Percentiles rank a stretch among this genome's conserved stretches.
Conservation (phyloP, 64 coral and sea anemone genomes). For the Anthopleura sola region DNA sequence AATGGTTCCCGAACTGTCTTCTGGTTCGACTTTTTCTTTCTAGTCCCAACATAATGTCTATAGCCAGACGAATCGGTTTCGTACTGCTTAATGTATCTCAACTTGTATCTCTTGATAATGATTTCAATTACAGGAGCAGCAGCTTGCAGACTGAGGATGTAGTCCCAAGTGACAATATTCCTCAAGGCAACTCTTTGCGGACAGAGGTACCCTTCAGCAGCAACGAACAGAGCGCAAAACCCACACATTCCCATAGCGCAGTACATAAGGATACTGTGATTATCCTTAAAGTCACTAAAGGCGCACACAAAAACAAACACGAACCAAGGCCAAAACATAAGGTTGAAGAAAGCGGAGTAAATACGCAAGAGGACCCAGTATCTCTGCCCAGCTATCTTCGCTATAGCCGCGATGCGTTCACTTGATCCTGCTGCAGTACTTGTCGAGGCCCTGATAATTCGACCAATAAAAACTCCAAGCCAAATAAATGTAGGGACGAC, state of each 20-base stretch:
- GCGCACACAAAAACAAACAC: slow-evolving; percentile 5
- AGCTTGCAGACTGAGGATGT: slow-evolving; percentile 20
- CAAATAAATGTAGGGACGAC: slow-evolving; percentile 39
- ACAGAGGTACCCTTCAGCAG: slow-evolving; percentile 29
- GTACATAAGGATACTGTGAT: slow-evolving; percentile 9
- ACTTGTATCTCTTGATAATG: slow-evolving; percentile 23
- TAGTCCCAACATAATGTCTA: background rate
- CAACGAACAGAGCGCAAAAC: slow-evolving; percentile 24
- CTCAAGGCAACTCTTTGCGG: background rate
- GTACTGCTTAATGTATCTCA: background rate
- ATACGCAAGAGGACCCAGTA: slow-evolving; percentile 16
- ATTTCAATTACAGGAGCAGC: slow-evolving; percentile 24
- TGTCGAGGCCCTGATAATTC: background rate
- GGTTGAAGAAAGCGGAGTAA: slow-evolving; percentile 50
- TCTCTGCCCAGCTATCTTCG: background rate
- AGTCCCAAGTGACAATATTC: slow-evolving; percentile 47
- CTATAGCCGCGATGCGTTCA: background rate
- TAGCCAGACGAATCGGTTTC: background rate
- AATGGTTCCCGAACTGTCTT: slow-evolving; percentile 27
- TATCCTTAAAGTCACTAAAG: background rate
- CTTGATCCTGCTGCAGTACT: background rate
- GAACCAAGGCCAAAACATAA: slow-evolving; percentile 48
- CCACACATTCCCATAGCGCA: slow-evolving; percentile 41
- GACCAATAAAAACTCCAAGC: background rate
- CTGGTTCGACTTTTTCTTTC: background rate